Evolutionary conservation across 2,113 vertebrate genomes (phyloP).

Genomic region (Marmota flaviventris): DNA sequence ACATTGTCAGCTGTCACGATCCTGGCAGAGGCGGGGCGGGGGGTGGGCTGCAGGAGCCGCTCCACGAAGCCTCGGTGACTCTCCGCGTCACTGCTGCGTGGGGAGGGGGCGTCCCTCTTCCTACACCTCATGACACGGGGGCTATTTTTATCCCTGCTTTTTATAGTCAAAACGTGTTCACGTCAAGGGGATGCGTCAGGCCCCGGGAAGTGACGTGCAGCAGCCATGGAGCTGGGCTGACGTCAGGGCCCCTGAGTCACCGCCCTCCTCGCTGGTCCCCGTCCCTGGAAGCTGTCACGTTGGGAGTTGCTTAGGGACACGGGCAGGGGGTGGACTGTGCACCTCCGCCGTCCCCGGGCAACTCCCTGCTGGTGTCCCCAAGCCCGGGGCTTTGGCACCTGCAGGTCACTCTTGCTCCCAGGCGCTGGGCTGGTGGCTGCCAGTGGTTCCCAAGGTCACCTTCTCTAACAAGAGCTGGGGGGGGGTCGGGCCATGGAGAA

Average conservation of each 20-base stretch:
- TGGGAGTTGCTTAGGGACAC: background rate
- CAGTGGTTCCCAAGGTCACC: too few species aligned
- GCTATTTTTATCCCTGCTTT: conserved; percentile 77
- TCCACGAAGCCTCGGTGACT: background rate
- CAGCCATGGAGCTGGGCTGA: background rate
- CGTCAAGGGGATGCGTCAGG: conserved; percentile 52
- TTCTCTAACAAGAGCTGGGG: too few species aligned
- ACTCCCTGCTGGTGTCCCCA: too few species aligned
- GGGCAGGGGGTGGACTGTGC: background rate
- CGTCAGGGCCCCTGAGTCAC: background rate
- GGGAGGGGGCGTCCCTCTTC: conserved; percentile 46
- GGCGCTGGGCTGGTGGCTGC: too few species aligned
- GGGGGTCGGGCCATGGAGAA: too few species aligned
- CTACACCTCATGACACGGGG: background rate
- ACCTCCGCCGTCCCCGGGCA: too few species aligned
- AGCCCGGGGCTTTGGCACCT: too few species aligned
- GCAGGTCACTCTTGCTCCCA: too few species aligned
- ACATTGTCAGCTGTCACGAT: background rate
- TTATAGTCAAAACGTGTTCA: conserved; percentile 46
- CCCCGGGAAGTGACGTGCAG: conserved; percentile 36
- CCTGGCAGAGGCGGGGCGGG: too few species aligned
- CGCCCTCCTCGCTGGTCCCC: background rate
- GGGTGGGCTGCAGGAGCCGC: background rate
- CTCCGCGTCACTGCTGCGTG: background rate
- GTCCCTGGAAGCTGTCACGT: background rate